These are phyloP conservation scores for Drosophila kepulauana DNA, from an alignment of 1,140 invertebrate species.

Conservation along the genomic window DNA sequence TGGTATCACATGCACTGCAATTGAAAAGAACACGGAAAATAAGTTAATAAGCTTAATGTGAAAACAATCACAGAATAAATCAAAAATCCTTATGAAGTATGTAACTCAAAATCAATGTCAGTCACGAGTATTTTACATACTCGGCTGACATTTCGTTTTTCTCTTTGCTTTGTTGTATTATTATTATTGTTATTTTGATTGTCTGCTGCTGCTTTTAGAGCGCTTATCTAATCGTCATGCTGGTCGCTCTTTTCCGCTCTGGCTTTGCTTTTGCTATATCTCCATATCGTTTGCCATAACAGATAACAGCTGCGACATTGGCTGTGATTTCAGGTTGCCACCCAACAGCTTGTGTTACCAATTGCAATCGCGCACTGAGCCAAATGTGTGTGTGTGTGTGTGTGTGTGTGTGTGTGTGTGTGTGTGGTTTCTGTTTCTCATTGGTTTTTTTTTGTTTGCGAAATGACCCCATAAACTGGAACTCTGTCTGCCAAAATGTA, in stretches of 20 bases:
- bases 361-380: neutral
- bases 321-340: slow-evolving; percentile 31
- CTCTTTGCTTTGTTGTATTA: neutral
- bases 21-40: neutral
- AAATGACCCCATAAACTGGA: slow-evolving; percentile 23
- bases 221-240: slow-evolving; percentile 45
- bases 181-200: neutral
- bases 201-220: neutral
- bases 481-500: slow-evolving; percentile 1
- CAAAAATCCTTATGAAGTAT: neutral
- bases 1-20: slow-evolving; percentile 75
- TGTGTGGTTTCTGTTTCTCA: neutral
- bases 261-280: neutral
- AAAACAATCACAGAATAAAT: slow-evolving; percentile 5
- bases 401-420: neutral
- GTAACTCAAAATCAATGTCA: slow-evolving; percentile 6
- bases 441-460: neutral
- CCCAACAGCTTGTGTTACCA: slow-evolving; percentile 13
- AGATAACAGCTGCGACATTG: slow-evolving; percentile 43
- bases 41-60: slow-evolving; percentile 4
- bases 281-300: slow-evolving; percentile 19
- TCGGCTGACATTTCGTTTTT: neutral
- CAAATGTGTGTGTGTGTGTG: slow-evolving; percentile 3
- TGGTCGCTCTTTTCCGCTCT: slow-evolving; percentile 1
- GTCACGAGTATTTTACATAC: slow-evolving; percentile 11